Evolutionary conservation across 1,140 invertebrate species (phyloP).

Genomic region (Drosophila repletoides): DNA sequence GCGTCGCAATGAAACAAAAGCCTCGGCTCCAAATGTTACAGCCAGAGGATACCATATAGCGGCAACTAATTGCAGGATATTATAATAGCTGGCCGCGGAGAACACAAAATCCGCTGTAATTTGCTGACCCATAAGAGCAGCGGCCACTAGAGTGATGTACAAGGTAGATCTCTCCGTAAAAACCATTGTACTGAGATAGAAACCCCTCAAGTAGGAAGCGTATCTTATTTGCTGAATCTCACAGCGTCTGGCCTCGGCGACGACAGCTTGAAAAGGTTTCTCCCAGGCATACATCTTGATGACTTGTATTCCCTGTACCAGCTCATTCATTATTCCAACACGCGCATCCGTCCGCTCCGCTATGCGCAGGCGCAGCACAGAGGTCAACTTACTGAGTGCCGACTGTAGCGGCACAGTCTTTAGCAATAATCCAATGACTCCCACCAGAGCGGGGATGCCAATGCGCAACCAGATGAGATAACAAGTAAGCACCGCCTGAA

Average conservation of each 20-base stretch:
- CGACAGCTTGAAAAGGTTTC: conserved; percentile 86
- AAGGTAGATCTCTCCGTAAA: conserved; percentile 89
- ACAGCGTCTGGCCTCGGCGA: conserved; percentile 83
- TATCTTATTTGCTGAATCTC: conserved; percentile 88
- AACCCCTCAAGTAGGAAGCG: conserved; percentile 87
- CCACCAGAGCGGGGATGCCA: conserved; percentile 87
- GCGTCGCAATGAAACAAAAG: conserved; percentile 87
- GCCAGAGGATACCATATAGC: conserved; percentile 89
- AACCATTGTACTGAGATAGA: conserved; percentile 87
- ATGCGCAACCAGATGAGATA: conserved; percentile 88
- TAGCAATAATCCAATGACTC: conserved; percentile 85
- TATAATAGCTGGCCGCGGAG: conserved; percentile 88
- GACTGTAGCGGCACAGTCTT: conserved; percentile 88
- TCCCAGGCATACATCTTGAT: conserved; percentile 94
- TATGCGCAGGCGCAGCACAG: conserved; percentile 83
- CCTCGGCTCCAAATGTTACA: conserved; percentile 86
- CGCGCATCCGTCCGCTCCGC: conserved; percentile 87
- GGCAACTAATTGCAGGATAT: conserved; percentile 85
- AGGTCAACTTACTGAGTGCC: conserved; percentile 84
- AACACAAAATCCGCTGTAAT: conserved; percentile 89
- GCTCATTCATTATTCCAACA: conserved; percentile 91
- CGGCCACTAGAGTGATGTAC: conserved; percentile 88
- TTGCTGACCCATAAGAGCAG: conserved; percentile 86
- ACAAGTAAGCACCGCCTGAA: conserved; percentile 85
- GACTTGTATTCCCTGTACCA: conserved; percentile 88